Conservation (phyloP, 2,888 invertebrate genomes). For the Andrena camellia region DNA sequence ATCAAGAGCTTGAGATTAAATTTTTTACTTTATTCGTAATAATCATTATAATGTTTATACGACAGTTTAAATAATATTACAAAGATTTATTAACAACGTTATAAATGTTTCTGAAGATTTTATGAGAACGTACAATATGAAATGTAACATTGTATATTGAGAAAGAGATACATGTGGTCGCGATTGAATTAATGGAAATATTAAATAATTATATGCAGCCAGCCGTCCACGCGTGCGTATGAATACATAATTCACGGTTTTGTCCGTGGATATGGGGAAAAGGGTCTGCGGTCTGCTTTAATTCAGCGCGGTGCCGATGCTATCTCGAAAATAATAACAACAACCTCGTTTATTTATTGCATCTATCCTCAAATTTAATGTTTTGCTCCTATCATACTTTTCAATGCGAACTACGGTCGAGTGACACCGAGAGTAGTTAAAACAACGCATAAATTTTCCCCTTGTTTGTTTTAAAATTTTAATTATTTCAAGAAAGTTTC, state of each 20-base stretch:
- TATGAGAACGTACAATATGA: background rate
- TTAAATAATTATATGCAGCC: conserved; percentile 49
- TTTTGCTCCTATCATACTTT: background rate
- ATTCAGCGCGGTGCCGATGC: conserved; percentile 4
- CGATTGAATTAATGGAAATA: conserved; percentile 47
- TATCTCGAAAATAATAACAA: conserved; percentile 33
- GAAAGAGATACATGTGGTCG: conserved; percentile 1
- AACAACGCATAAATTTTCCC: too few relatives aligned
- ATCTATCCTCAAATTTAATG: background rate
- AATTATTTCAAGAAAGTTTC: too few relatives aligned
- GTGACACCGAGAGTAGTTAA: too few relatives aligned
- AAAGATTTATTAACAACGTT: too few relatives aligned
- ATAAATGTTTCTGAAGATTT: background rate
- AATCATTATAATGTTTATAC: too few relatives aligned
- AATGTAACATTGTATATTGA: background rate
- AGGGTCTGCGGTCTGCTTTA: conserved; percentile 37
- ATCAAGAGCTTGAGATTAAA: too few relatives aligned
- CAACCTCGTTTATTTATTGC: conserved; percentile 7
- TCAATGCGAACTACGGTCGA: background rate
- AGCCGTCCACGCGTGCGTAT: conserved; percentile 52
- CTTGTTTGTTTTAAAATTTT: too few relatives aligned
- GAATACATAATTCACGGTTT: conserved; percentile 75
- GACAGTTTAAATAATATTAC: too few relatives aligned
- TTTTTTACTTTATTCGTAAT: too few relatives aligned
- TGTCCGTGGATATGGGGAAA: conserved; percentile 63